phyloP scores from a whole-genome alignment of 1,140 invertebrate species.

The Spodoptera litura region DNA sequence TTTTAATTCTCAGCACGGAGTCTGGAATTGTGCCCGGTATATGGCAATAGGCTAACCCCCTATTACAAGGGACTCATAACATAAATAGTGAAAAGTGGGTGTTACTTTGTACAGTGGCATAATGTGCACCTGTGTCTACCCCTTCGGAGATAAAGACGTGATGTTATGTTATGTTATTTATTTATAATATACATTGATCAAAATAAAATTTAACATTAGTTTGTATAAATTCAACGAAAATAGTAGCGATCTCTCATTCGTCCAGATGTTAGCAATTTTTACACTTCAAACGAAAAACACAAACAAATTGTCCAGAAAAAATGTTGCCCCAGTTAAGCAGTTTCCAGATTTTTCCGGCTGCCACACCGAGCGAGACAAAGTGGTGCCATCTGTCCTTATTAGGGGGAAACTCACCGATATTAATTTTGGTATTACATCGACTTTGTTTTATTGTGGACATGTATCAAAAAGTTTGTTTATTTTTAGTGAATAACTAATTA shows the following conservation, averaged over 20 bases:
- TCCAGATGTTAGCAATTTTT: not conserved
- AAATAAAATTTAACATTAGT: too few relatives aligned
- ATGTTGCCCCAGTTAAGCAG: slow-evolving; percentile 11
- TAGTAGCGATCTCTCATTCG: too few relatives aligned
- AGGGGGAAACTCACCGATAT: slow-evolving; percentile 43
- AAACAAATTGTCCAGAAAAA: slow-evolving; percentile 4
- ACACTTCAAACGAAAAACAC: not conserved
- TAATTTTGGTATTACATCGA: slow-evolving; percentile 50
- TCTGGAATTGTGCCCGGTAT: too few relatives aligned
- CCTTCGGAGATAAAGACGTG: too few relatives aligned
- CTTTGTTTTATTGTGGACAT: slow-evolving; percentile 45
- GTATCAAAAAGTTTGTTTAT: slow-evolving; percentile 28
- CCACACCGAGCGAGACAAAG: slow-evolving; percentile 43
- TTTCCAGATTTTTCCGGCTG: slow-evolving; percentile 32
- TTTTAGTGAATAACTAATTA: not conserved
- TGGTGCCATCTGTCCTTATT: slow-evolving; percentile 47
- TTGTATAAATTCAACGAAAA: not conserved
- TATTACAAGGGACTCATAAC: too few relatives aligned
- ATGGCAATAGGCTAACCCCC: too few relatives aligned
- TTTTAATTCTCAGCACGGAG: too few relatives aligned
- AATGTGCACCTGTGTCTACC: too few relatives aligned
- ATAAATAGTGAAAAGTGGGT: too few relatives aligned
- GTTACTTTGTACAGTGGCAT: too few relatives aligned
- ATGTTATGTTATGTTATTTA: too few relatives aligned
- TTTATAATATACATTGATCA: too few relatives aligned